Base-by-base conservation (phyloP, 2,888 invertebrate species). In the Aelia acuminata region DNA sequence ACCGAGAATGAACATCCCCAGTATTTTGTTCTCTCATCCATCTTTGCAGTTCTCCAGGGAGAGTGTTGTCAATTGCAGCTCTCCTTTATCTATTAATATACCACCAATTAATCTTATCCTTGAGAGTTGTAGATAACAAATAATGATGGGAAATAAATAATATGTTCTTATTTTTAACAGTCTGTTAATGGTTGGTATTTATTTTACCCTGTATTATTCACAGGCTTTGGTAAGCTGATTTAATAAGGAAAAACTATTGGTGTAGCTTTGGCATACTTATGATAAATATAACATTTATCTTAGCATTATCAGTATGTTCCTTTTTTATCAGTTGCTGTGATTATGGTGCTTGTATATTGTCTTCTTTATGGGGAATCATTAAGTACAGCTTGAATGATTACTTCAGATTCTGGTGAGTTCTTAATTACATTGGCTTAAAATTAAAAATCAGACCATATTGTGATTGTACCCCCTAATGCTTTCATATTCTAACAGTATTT, bases 381-480 rank as follows among this genome's bases (percentile, higher is more conserved):
- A 57, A 97, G 96, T 95, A 96, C 91, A 98, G 98, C 20, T 93
- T 99, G 89, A 95, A 95, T 94, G 96, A 90, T 95, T 94, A 88
- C 96, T 96, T 88, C 93, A 57, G 57, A 57, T 26, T 57, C 26
- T 26, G 57, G 57, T 57, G 57, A 57, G 57, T 57, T 57, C 26
- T 22, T 26, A 13, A 57, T 26, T 57, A 26, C 13, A 57, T 57
- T 53, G 57, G 26, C 57, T 57, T 57, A n/a, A 11, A 26, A 57
- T 94, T 88, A 94, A 94, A 84, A 98, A 98, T 88, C 93, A 93
- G 50, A 92, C 96, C 63, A 93, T 3, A 57, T 57, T 57, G 13
- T 11, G 26, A 57, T 13, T 26, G 13, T 57, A 26, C n/a, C 53
- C n/a, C 53, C 57, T 57, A 26, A n/a, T 57, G 26, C 13, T 57